Evolutionary conservation across 1,140 invertebrate species (phyloP).

Genomic region (Neodiprion lecontei): DNA sequence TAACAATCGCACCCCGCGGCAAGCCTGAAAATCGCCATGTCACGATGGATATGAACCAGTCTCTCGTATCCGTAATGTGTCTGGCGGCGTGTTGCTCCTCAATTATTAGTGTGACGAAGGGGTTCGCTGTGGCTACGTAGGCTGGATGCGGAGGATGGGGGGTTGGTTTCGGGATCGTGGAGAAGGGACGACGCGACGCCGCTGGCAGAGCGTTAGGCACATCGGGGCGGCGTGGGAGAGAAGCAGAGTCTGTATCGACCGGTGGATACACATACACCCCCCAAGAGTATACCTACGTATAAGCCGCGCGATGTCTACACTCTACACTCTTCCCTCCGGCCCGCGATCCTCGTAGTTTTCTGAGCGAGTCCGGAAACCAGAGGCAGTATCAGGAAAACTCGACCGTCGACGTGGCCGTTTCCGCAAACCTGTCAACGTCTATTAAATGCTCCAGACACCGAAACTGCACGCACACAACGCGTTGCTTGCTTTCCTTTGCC

Average conservation of each 20-base stretch:
- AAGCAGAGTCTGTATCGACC: not conserved
- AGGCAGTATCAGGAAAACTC: too few species aligned
- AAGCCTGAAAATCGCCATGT: too few species aligned
- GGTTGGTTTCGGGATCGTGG: not conserved
- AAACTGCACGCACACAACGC: too few species aligned
- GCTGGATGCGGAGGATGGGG: not conserved
- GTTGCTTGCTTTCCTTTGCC: too few species aligned
- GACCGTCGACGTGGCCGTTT: too few species aligned
- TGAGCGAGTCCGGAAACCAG: not conserved
- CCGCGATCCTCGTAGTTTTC: not conserved
- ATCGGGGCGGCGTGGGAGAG: not conserved
- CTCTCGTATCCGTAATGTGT: too few species aligned
- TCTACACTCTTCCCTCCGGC: not conserved
- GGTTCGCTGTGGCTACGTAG: not conserved
- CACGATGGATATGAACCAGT: too few species aligned
- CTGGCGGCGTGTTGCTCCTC: not conserved
- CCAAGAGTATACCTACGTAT: too few species aligned
- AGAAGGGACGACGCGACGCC: not conserved
- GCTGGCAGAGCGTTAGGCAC: not conserved
- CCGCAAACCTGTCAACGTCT: too few species aligned
- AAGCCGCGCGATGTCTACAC: not conserved
- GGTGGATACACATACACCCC: not conserved
- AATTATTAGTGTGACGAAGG: conserved; percentile 1
- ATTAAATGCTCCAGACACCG: too few species aligned
- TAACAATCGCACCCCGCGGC: too few species aligned